Evolutionary conservation across 2,113 vertebrate species (phyloP), one percentile per base, ranked within the genome.

Genomic region (Vireo altiloquus): DNA sequence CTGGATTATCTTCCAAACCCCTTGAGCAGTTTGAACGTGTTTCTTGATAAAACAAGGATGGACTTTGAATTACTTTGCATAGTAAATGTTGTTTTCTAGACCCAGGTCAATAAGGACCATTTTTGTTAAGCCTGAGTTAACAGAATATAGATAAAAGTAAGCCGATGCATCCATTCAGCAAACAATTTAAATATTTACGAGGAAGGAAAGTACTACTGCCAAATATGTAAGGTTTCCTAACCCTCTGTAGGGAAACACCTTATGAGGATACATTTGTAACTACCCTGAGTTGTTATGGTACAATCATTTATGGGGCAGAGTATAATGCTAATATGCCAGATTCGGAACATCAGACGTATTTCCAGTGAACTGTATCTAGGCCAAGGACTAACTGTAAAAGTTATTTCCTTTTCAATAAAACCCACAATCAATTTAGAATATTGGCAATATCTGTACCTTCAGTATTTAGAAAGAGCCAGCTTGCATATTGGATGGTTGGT

Each of bases 131-230:
- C 81, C 53, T 71, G 49, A 83, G 15, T 81, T 84, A 81, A 72
- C 42, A 42, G 39, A 59, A 70, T 83, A 71, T 9, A 74, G 64
- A 70, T 66, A 86, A 80, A 92, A 83, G 47, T 47, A 63, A 92
- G 35, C 28, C 63, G 68, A 90, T 82, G 47, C 37, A 83, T 18
- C 82, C 82, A 63, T 83, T 92, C 76, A 78, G 76, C 16, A 89
- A 85, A 47, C 31, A 47, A 56, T 49, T 89, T 69, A 89, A 90
- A 90, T 90, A 92, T 95, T 95, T 92, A 88, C 23, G 17, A 89
- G 54, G 24, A 65, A 92, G 50, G 65, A 61, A 92, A 90, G 44
- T 66, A 75, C 83, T 70, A 40, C 47, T 74, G 56, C 30, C 30
- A 77, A 61, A 54, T 66, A 74, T 8, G n/a, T 3, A 15, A 65